phyloP scores from a whole-genome alignment of 2,888 invertebrate genomes.

The Noctua fimbriata region DNA sequence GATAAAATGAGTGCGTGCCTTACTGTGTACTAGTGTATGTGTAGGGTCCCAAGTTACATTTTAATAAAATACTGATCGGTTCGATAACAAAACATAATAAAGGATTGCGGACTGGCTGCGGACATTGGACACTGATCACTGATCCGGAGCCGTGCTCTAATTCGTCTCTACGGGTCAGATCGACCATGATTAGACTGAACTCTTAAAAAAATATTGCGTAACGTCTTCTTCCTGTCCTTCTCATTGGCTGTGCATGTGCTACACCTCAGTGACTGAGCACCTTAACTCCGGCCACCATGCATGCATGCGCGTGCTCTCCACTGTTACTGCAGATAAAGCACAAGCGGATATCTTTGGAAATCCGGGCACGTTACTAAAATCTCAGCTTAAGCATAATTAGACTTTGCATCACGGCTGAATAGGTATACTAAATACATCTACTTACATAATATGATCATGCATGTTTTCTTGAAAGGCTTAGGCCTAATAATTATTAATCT shows the following conservation, averaged over 20 bases:
- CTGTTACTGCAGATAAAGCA: slow-evolving; percentile 12
- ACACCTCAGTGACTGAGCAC: background rate
- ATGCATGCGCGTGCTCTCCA: slow-evolving; percentile 20
- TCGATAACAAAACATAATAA: background rate
- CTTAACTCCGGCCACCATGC: background rate
- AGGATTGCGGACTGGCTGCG: background rate
- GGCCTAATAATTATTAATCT: no score
- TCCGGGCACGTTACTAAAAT: background rate
- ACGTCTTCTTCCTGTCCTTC: background rate
- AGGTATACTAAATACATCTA: background rate
- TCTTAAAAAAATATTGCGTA: background rate
- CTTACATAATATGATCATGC: background rate
- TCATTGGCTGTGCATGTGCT: background rate
- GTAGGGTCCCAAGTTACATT: background rate
- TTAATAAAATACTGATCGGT: background rate
- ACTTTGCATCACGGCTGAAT: background rate
- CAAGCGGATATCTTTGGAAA: background rate
- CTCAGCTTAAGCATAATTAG: background rate
- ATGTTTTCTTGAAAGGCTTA: background rate
- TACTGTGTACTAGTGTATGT: background rate
- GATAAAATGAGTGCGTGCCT: slow-evolving; percentile 19
- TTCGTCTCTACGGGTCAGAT: background rate
- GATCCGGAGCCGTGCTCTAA: background rate
- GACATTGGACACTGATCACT: background rate
- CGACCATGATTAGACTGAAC: background rate